Conservation (phyloP, 2,797 vertebrate species). For the Brachyrhaphis roseni region DNA sequence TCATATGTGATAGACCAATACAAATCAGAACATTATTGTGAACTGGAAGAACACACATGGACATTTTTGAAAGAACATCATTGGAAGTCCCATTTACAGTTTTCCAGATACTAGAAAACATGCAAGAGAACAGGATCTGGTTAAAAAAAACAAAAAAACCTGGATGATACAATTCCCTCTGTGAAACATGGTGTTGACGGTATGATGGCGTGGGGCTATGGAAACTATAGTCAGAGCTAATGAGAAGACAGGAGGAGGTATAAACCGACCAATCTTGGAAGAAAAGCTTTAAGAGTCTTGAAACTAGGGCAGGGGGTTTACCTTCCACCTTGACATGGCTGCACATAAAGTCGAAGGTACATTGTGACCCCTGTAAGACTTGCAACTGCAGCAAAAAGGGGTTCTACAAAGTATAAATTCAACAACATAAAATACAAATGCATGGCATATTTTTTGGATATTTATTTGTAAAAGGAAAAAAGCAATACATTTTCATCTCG, state of each 20-base stretch:
- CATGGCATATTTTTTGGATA: background rate
- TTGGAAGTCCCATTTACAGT: background rate
- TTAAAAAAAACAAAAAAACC: too few relatives aligned
- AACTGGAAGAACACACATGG: background rate
- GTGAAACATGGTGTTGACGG: too few relatives aligned
- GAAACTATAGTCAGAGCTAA: background rate
- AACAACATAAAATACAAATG: background rate
- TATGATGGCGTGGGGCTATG: too few relatives aligned
- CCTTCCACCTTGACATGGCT: background rate
- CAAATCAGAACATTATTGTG: background rate
- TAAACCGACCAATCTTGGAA: too few relatives aligned
- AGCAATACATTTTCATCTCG: background rate
- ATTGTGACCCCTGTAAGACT: too few relatives aligned
- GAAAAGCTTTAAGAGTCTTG: too few relatives aligned
- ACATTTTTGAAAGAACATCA: background rate
- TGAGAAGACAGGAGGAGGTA: background rate
- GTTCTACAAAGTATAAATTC: background rate
- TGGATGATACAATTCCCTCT: too few relatives aligned
- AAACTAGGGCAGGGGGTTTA: background rate
- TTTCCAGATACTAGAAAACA: too few relatives aligned
- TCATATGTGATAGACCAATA: background rate
- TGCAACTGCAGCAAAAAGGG: background rate
- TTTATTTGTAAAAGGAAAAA: background rate
- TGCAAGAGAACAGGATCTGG: too few relatives aligned
- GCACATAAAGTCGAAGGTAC: background rate